Percentiles rank a stretch among this genome's conserved stretches.
These are phyloP conservation scores for Bombus superbus DNA, from an alignment of 1,140 invertebrate genomes.

Conservation along the genomic window DNA sequence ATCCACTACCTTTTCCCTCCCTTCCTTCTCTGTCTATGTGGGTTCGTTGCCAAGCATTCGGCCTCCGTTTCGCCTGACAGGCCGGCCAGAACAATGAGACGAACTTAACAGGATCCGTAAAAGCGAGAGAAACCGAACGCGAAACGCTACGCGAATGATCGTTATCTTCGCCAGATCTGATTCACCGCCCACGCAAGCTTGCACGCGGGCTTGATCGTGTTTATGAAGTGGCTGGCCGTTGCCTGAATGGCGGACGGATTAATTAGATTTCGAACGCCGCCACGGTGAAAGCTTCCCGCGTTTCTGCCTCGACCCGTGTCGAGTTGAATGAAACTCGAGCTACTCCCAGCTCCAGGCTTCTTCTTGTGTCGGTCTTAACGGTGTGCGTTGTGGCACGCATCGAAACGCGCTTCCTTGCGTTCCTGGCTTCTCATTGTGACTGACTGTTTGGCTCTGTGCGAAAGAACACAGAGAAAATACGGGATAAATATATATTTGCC, in stretches of 20 bases:
- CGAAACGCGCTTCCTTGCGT: not conserved
- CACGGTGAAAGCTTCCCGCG: constrained; percentile 33
- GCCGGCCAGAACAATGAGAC: constrained; percentile 63
- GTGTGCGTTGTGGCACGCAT: constrained; percentile 24
- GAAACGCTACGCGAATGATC: constrained; percentile 34
- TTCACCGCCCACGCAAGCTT: constrained; percentile 35
- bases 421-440: not conserved
- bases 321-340: constrained; percentile 26
- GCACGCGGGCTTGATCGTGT: constrained; percentile 18
- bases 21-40: too few species aligned
- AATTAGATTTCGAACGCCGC: constrained; percentile 45
- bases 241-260: constrained; percentile 27
- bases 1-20: not conserved
- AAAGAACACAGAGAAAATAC: not conserved
- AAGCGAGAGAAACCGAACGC: constrained; percentile 25
- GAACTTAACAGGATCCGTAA: constrained; percentile 49
- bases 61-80: constrained; percentile 47
- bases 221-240: constrained; percentile 36
- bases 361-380: not conserved
- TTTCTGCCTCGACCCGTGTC: constrained; percentile 10
- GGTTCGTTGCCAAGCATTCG: constrained; percentile 31
- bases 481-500: too few species aligned
- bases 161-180: constrained; percentile 32
- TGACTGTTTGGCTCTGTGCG: not conserved
- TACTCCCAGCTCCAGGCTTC: not conserved